Evolutionary conservation across 2,113 vertebrate genomes (phyloP).

Genomic region (Limnothrissa miodon): DNA sequence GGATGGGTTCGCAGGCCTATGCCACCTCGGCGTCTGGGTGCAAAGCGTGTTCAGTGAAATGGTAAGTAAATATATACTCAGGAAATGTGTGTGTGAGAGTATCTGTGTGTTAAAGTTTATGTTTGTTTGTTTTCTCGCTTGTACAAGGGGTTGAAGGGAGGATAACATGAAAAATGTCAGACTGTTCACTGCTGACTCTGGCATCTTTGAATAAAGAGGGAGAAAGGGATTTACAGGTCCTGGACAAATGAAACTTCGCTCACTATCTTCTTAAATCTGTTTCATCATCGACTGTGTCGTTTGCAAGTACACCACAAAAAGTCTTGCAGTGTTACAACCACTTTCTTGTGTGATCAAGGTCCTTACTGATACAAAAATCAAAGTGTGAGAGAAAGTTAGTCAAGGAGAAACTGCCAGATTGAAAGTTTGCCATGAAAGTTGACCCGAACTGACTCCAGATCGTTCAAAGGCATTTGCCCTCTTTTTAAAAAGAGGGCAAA

Average conservation of each 20-base stretch:
- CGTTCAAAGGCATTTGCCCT: constrained; percentile 24
- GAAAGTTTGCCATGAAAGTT: constrained; percentile 25
- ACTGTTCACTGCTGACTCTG: not conserved
- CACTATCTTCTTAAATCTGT: not conserved
- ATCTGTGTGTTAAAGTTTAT: not conserved
- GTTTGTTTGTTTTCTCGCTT: not conserved
- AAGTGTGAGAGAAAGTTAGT: constrained; percentile 1
- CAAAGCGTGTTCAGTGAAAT: not conserved
- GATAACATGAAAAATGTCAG: not conserved
- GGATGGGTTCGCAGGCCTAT: not conserved
- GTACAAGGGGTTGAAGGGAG: not conserved
- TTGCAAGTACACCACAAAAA: not conserved
- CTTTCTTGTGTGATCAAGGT: constrained; percentile 15
- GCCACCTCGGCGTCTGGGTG: not conserved
- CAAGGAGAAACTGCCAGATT: constrained; percentile 14
- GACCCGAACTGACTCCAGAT: not conserved
- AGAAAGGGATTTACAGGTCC: not conserved
- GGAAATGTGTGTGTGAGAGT: constrained; percentile 18
- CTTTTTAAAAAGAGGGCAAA: not conserved
- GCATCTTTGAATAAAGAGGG: not conserved
- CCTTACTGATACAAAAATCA: constrained; percentile 23
- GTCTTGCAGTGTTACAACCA: not conserved
- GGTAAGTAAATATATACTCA: constrained; percentile 13
- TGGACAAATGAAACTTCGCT: not conserved
- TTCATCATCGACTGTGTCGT: not conserved